A percentile compares a stretch with the other conserved stretches of the same genome.
These are phyloP conservation scores for Apodemus speciosus DNA, from an alignment of 2,113 vertebrate genomes.

Conservation along the genomic window DNA sequence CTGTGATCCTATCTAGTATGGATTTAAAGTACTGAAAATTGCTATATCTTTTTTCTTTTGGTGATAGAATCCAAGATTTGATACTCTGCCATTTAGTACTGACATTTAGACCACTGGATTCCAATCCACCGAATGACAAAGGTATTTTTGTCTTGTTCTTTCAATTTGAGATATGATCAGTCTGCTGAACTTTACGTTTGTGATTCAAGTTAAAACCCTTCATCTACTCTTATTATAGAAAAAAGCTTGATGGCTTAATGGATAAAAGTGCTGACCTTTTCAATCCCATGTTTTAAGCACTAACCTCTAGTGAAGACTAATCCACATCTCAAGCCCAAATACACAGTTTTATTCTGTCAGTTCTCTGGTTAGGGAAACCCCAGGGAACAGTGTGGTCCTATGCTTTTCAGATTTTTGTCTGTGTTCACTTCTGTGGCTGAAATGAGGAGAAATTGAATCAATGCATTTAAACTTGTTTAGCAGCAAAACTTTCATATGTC, in stretches of 20 bases:
- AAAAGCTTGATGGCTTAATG: slow-evolving; percentile 80
- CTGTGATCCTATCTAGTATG: slow-evolving; percentile 79
- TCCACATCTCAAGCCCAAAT: slow-evolving; percentile 63
- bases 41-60: slow-evolving; percentile 68
- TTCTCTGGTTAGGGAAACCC: background rate
- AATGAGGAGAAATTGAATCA: background rate
- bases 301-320: slow-evolving; percentile 45
- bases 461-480: background rate
- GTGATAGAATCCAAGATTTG: slow-evolving; percentile 75
- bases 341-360: background rate
- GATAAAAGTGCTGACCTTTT: slow-evolving; percentile 79
- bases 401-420: background rate
- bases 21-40: slow-evolving; percentile 77
- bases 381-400: background rate
- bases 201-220: slow-evolving; percentile 77
- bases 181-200: slow-evolving; percentile 80
- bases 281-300: slow-evolving; percentile 49
- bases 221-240: slow-evolving; percentile 70
- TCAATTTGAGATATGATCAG: slow-evolving; percentile 74
- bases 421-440: background rate
- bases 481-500: background rate
- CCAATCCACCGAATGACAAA: slow-evolving; percentile 60
- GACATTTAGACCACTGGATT: slow-evolving; percentile 78
- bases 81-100: slow-evolving; percentile 74
- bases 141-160: slow-evolving; percentile 75